Conservation (phyloP, 1,140 invertebrate species). For the Parapsyche elsis region DNA sequence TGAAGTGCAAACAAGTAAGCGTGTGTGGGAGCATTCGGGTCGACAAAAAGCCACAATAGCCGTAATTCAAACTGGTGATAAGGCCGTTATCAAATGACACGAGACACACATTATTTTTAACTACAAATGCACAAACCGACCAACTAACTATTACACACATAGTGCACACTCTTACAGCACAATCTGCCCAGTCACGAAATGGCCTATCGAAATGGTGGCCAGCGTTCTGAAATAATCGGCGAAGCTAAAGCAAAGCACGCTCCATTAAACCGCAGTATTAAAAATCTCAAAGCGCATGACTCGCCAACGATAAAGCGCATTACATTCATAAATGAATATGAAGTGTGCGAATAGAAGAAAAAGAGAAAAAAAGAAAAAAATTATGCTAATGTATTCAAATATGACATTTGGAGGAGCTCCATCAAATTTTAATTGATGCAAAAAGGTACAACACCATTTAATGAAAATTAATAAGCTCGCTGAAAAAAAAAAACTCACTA, state of each 20-base stretch:
- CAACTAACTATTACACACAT: background rate
- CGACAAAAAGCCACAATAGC: constrained; percentile 29
- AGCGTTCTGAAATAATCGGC: background rate
- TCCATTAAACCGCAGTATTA: background rate
- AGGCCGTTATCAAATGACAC: background rate
- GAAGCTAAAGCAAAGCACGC: background rate
- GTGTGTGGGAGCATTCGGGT: constrained; percentile 12
- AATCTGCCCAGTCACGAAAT: background rate
- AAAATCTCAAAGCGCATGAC: background rate
- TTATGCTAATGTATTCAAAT: constrained; percentile 33
- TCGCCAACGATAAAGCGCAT: background rate
- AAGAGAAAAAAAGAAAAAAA: background rate
- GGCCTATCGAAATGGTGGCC: background rate
- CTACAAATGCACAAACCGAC: constrained; percentile 5
- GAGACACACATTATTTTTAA: constrained; percentile 32
- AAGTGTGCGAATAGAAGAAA: background rate
- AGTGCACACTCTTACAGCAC: no score
- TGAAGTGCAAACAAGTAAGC: constrained; percentile 7
- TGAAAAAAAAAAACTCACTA: constrained; percentile 8
- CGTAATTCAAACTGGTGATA: constrained; percentile 30
- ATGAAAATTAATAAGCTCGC: background rate
- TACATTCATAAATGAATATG: background rate
- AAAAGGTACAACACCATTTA: background rate
- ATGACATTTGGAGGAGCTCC: background rate
- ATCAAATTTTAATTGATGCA: constrained; percentile 32